Evolutionary conservation across 2,113 vertebrate species (phyloP).

Genomic region (Loxodonta africana): DNA sequence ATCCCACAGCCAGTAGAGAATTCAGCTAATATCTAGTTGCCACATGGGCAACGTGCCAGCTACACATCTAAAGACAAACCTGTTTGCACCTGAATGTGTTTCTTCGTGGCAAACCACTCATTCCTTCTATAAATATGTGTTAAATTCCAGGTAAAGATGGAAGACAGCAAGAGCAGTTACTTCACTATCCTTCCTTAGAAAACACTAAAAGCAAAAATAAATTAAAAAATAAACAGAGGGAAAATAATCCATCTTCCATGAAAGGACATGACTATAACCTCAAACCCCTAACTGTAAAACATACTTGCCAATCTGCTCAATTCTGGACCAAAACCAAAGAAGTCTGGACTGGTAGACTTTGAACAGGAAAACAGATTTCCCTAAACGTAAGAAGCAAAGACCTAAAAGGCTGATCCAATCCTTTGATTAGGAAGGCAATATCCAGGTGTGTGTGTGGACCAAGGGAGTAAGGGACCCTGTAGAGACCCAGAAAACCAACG

Average conservation of each 20-base stretch:
- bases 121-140: slow-evolving; percentile 53
- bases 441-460: neutral
- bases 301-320: slow-evolving; percentile 32
- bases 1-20: slow-evolving; percentile 21
- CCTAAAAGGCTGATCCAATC: neutral
- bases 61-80: neutral
- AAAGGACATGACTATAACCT: slow-evolving; percentile 48
- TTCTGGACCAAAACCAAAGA: slow-evolving; percentile 10
- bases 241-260: slow-evolving; percentile 10
- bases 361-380: slow-evolving; percentile 51
- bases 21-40: slow-evolving; percentile 20
- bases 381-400: slow-evolving; percentile 4
- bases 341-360: neutral
- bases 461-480: neutral
- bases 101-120: neutral
- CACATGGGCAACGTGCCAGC: neutral
- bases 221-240: neutral
- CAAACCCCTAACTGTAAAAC: slow-evolving; percentile 56
- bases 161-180: slow-evolving; percentile 50
- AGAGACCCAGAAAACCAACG: slow-evolving; percentile 21
- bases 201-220: slow-evolving; percentile 51
- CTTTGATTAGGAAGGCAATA: neutral
- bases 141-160: slow-evolving; percentile 49
- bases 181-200: neutral
- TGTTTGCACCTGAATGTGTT: slow-evolving; percentile 26